These are phyloP conservation scores for Labia minor DNA, from an alignment of 2,888 invertebrate genomes.

Conservation along the genomic window DNA sequence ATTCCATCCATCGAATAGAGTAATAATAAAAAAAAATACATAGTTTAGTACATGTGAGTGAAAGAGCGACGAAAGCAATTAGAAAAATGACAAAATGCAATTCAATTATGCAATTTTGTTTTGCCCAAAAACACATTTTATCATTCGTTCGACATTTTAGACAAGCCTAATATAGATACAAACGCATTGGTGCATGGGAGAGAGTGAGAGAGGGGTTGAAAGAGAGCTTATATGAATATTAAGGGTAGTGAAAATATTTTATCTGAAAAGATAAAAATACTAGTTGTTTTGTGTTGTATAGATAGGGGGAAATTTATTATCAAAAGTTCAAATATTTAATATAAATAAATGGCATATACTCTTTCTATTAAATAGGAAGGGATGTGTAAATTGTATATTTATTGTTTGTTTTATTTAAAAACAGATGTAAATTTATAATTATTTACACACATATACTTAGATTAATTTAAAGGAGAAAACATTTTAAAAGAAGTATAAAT, in stretches of 20 bases:
- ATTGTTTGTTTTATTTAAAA: no score
- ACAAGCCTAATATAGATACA: background rate
- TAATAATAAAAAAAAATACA: background rate
- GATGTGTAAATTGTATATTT: no score
- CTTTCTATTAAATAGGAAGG: no score
- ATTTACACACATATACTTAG: no score
- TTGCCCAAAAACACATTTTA: conserved; percentile 13
- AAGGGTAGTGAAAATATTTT: background rate
- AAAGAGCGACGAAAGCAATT: background rate
- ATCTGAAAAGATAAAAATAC: no score
- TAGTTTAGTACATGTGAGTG: background rate
- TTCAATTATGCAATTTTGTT: conserved; percentile 13
- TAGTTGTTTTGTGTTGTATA: no score
- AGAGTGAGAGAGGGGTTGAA: background rate
- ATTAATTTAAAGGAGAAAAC: no score
- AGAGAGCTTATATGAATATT: background rate
- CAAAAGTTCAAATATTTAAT: conserved; percentile 13
- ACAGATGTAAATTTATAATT: no score
- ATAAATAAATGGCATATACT: background rate
- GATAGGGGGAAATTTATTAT: no score
- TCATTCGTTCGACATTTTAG: conserved; percentile 13
- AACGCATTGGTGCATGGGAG: background rate
- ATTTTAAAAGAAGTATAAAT: no score
- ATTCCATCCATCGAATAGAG: no score
- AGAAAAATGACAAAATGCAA: conserved; percentile 13